These are phyloP conservation scores for Crotalus viridis DNA, from an alignment of 2,113 vertebrate genomes.

Conservation along the genomic window DNA sequence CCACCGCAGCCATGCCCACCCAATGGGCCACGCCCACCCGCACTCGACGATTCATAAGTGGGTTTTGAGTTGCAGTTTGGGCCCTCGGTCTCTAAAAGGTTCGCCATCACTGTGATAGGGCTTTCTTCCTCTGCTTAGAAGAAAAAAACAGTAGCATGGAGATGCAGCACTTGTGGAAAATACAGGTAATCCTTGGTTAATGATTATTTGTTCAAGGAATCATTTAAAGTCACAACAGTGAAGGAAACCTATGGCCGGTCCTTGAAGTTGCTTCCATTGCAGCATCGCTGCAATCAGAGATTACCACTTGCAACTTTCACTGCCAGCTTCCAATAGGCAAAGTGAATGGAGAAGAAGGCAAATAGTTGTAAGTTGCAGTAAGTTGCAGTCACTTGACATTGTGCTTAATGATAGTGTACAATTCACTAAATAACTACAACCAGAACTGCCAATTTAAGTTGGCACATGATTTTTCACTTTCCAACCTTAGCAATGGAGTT, in stretches of 20 bases:
- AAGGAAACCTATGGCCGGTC: neutral
- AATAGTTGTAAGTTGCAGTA: neutral
- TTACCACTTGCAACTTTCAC: neutral
- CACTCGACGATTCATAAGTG: no score
- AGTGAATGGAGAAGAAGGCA: neutral
- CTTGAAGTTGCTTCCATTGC: neutral
- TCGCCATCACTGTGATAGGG: neutral
- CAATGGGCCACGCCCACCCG: no score
- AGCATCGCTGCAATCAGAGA: neutral
- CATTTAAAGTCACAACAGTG: neutral
- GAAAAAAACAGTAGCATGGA: neutral
- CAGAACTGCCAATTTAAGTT: neutral
- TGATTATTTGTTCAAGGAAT: neutral
- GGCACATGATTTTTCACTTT: neutral
- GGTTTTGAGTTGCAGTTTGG: no score
- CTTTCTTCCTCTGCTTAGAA: neutral
- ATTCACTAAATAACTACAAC: neutral
- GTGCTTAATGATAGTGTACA: neutral
- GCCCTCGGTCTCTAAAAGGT: no score
- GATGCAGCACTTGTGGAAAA: neutral
- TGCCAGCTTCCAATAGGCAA: neutral
- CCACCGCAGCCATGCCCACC: no score
- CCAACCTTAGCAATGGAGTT: neutral
- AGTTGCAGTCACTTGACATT: neutral
- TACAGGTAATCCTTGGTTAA: neutral